Evolutionary conservation across 2,888 invertebrate genomes (phyloP), one percentile per base, ranked within the genome.

Genomic region (Orthosia gothica): DNA sequence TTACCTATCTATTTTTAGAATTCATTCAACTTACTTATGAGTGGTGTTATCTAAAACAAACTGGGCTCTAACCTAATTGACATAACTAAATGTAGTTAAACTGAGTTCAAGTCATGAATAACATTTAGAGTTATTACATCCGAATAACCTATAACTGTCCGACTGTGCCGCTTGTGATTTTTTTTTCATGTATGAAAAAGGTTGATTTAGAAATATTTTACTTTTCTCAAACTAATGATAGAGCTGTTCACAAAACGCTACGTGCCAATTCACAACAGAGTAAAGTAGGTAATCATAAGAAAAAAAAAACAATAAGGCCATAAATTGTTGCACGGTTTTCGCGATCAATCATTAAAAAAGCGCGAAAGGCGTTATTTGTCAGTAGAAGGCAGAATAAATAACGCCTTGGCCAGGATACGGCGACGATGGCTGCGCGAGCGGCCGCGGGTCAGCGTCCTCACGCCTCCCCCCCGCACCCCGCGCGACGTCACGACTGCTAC

Each of bases 401-500:
- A 88, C 85, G 90, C 87, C 78, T 88, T 84, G 74, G 85, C 77
- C 87, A 90, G 91, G 89, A 90, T 85, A 85, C 79, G 83, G 83
- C 83, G 86, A 73, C 87, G 86, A 76, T 81, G 83, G 81, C 64
- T 70, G 87, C 81, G 79, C 82, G 70, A 76, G 85, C 83, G 74
- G 68, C 82, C 76, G 87, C 87, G 91, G 93, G 95, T 95, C 95
- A 94, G 90, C 92, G 95, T 79, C 93, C 95, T 91, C 88, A 49
- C 74, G 57, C 81, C 45, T 61, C 49, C 74, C 78, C 70, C 85
- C 79, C 87, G 82, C 85, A 81, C 81, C 71, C 79, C 87, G 79
- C 81, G 72, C 86, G 76, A 94, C 94, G 94, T 95, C 95, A 95
- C 92, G 89, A 90, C 73, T 83, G 84, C 88, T 91, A 93, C 95